phyloP scores from a whole-genome alignment of 2,797 vertebrate genomes.

The Pseudomugil gertrudae region DNA sequence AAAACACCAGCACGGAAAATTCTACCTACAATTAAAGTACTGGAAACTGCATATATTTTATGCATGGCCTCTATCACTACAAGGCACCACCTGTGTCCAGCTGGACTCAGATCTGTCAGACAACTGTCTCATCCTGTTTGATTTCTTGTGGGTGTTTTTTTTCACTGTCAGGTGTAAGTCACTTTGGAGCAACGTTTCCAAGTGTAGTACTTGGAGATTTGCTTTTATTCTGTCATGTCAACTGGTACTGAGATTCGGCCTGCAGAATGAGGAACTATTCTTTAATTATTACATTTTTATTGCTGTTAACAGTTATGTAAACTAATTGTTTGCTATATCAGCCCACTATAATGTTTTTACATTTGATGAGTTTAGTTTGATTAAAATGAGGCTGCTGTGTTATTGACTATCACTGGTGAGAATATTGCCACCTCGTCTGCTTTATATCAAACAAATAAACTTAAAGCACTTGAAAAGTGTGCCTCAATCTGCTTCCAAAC shows the following conservation, averaged over 20 bases:
- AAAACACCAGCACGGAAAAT: no score
- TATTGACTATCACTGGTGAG: not conserved
- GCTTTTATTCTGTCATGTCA: not conserved
- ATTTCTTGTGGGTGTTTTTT: no score
- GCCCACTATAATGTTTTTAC: not conserved
- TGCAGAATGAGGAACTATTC: not conserved
- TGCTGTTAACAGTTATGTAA: not conserved
- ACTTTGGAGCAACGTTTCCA: no score
- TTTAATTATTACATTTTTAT: not conserved
- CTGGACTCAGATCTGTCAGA: no score
- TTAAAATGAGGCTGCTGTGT: no score
- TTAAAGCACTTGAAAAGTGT: not conserved
- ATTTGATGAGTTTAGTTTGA: not conserved
- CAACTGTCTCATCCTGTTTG: no score
- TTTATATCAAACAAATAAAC: not conserved
- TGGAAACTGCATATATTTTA: no score
- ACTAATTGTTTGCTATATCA: not conserved
- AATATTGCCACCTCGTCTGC: not conserved
- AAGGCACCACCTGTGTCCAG: no score
- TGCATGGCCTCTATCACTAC: no score
- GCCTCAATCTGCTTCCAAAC: not conserved
- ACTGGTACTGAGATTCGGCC: not conserved
- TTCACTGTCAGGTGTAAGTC: no score
- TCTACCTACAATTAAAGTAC: no score
- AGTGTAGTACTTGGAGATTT: no score